Conservation (phyloP, 2,888 invertebrate species). For the Calameuta idolon region DNA sequence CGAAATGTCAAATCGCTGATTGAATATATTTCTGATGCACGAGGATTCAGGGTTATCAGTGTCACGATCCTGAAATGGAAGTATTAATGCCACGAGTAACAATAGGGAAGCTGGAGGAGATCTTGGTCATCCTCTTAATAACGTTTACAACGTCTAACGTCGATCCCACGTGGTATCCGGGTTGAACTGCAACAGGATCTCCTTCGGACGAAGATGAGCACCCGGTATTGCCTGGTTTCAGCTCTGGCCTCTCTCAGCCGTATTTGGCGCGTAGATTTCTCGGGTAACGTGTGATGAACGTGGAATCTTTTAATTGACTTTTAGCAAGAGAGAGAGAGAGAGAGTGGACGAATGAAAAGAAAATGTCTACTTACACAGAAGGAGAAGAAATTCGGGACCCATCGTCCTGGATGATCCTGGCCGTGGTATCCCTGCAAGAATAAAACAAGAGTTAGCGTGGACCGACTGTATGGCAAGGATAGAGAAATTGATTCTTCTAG, state of each 20-base stretch:
- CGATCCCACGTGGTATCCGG: background rate
- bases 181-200: background rate
- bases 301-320: too few species aligned
- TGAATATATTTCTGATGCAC: too few species aligned
- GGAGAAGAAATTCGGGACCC: conserved; percentile 47
- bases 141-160: background rate
- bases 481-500: background rate
- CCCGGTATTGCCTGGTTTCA: background rate
- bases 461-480: too few species aligned
- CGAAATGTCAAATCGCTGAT: background rate
- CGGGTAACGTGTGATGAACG: too few species aligned
- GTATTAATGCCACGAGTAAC: background rate
- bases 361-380: conserved; percentile 55
- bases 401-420: conserved; percentile 49
- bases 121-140: background rate
- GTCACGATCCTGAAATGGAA: background rate
- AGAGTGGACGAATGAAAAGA: background rate
- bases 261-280: too few species aligned
- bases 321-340: background rate
- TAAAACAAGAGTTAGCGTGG: conserved; percentile 18
- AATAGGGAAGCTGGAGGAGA: background rate
- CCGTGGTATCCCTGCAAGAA: conserved; percentile 52
- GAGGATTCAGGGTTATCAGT: background rate
- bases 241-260: too few species aligned
- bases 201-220: background rate